Evolutionary conservation across 1,140 invertebrate species (phyloP), one percentile per base, ranked within the genome.

Genomic region (Pygmarrhopalites habei): DNA sequence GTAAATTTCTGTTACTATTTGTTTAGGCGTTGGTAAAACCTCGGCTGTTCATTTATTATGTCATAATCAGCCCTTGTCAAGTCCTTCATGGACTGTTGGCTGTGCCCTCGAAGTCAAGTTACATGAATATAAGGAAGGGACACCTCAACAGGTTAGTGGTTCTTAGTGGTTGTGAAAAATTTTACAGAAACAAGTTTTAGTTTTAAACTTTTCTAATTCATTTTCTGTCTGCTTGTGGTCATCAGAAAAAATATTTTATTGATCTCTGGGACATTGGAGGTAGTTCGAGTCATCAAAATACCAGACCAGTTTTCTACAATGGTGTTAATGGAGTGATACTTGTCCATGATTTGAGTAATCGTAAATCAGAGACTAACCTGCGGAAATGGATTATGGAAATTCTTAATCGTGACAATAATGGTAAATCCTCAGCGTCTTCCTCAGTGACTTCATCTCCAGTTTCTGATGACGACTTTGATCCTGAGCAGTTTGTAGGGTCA

Each of bases 201-300:
- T 41, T 41, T n/a, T n/a, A n/a, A n/a, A n/a, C n/a, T n/a, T n/a
- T n/a, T n/a, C 39, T 41, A 41, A 41, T 12, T 10, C n/a, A 41
- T 41, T 41, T 41, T 41, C 39, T 41, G 39, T 10, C 91, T 76
- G 92, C 95, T 80, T 92, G 93, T 17, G n/a, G n/a, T n/a, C n/a
- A 29, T 35, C 92, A 98, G 74, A 87, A 87, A 68, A 87, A 87
- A 26, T 97, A 89, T 78, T 96, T 96, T 77, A 81, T 98, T 43
- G 95, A 98, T 79, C 79, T 98, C 25, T 98, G 93, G 87, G 95
- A 98, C 75, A 83, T 98, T 63, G 95, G 95, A 19, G 95, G 95
- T 17, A 95, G 91, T 67, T 85, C 88, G 70, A 90, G 83, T 72
- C 95, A 98, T 75, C 83, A 87, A 74, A 95, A 95, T 76, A 88